A percentile compares a stretch with the other conserved stretches of the same genome.
These are phyloP conservation scores for Reticulitermes speratus DNA, from an alignment of 1,140 invertebrate genomes.

Conservation along the genomic window DNA sequence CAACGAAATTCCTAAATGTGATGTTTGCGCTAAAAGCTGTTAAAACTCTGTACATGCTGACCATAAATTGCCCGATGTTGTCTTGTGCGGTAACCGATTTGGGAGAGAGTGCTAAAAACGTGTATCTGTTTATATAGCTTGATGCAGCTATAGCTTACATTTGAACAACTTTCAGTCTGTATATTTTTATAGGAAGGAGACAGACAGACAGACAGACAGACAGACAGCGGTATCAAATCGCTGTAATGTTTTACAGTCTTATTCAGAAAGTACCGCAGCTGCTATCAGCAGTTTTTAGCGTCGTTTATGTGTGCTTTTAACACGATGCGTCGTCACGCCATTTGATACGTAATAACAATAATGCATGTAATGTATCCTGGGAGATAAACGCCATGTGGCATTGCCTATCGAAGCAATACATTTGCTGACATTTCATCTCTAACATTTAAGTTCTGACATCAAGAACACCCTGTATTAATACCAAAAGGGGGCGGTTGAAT, in stretches of 20 bases:
- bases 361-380: neutral
- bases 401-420: neutral
- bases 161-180: neutral
- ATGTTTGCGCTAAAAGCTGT: neutral
- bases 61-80: neutral
- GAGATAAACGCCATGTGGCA: neutral
- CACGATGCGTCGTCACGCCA: neutral
- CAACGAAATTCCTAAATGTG: neutral
- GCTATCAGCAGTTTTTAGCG: neutral
- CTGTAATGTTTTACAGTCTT: neutral
- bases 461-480: no score
- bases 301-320: neutral
- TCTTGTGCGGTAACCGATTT: neutral
- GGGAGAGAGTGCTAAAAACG: neutral
- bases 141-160: neutral
- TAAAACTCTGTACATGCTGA: neutral
- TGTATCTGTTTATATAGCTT: neutral
- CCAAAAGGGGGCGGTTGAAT: no score
- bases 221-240: neutral
- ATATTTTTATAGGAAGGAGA: neutral
- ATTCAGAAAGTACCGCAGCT: neutral
- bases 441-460: neutral
- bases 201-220: neutral
- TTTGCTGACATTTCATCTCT: neutral
- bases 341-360: neutral